phyloP scores from a whole-genome alignment of 2,797 vertebrate genomes.

The Diglossa cyanea region DNA sequence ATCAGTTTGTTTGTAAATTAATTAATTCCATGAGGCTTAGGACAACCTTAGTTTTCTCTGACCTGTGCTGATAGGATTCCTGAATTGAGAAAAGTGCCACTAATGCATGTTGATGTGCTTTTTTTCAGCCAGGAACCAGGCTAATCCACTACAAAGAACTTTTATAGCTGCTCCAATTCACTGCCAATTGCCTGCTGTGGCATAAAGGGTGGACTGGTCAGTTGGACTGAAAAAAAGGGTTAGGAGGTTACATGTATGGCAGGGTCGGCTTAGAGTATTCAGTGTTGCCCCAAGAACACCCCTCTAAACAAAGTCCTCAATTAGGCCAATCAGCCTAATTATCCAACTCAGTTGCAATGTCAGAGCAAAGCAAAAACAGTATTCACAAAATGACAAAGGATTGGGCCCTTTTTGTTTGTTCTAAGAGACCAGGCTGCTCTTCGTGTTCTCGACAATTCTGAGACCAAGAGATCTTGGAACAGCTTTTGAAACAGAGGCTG shows the following conservation, averaged over 20 bases:
- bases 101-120: not conserved
- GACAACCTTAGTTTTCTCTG: not conserved
- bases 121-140: not conserved
- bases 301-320: not conserved
- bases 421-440: not conserved
- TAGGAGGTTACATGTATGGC: not conserved
- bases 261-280: not conserved
- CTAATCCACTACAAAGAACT: not conserved
- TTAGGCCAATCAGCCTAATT: not conserved
- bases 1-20: not conserved
- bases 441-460: not conserved
- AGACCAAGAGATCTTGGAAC: not conserved
- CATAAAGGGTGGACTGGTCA: not conserved
- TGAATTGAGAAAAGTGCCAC: not conserved
- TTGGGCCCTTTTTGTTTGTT: not conserved
- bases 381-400: not conserved
- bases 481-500: not conserved
- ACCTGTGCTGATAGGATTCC: accelerated
- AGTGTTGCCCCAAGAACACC: not conserved
- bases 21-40: not conserved
- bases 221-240: not conserved
- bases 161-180: not conserved
- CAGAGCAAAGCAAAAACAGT: not conserved
- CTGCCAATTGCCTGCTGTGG: not conserved
- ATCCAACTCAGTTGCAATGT: not conserved